Percentiles rank a stretch among this genome's conserved stretches.
These are phyloP conservation scores for Hirudinaria manillensis DNA, from an alignment of 2,888 invertebrate species.

Conservation along the genomic window DNA sequence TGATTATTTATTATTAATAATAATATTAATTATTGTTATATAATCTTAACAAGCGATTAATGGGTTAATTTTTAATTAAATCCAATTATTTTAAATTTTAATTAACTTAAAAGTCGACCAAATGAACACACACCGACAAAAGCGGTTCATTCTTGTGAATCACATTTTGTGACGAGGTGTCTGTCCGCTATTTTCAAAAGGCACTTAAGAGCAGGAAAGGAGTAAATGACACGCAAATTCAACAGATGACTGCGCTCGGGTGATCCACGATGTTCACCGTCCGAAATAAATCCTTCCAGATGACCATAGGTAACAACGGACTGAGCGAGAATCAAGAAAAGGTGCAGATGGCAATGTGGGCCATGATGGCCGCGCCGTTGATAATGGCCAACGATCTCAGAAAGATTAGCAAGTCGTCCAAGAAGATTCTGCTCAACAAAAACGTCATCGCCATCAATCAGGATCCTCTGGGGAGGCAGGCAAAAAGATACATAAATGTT, in stretches of 20 bases:
- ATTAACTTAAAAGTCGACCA: too few species aligned
- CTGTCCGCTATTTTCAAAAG: too few species aligned
- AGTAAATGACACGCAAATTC: too few species aligned
- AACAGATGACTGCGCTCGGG: too few species aligned
- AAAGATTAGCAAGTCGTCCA: slow-evolving; percentile 79
- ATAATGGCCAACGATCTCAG: slow-evolving; percentile 88
- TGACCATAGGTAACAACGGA: slow-evolving; percentile 88
- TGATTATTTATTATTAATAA: too few species aligned
- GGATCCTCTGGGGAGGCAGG: slow-evolving; percentile 84
- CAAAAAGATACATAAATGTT: slow-evolving; percentile 62
- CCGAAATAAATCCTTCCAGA: slow-evolving; percentile 55
- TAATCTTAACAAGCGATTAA: too few species aligned
- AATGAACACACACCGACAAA: background rate
- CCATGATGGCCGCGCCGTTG: slow-evolving; percentile 84
- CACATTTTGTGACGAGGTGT: background rate
- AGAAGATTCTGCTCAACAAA: slow-evolving; percentile 82
- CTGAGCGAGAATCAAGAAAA: slow-evolving; percentile 87
- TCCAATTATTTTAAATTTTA: too few species aligned
- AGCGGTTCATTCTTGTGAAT: background rate
- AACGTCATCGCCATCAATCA: slow-evolving; percentile 89
- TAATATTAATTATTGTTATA: too few species aligned
- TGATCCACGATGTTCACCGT: background rate
- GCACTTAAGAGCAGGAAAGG: too few species aligned
- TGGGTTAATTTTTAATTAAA: too few species aligned
- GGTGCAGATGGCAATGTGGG: slow-evolving; percentile 94